Evolutionary conservation across 2,888 invertebrate genomes (phyloP).

Genomic region (Tricholauxania praeusta): DNA sequence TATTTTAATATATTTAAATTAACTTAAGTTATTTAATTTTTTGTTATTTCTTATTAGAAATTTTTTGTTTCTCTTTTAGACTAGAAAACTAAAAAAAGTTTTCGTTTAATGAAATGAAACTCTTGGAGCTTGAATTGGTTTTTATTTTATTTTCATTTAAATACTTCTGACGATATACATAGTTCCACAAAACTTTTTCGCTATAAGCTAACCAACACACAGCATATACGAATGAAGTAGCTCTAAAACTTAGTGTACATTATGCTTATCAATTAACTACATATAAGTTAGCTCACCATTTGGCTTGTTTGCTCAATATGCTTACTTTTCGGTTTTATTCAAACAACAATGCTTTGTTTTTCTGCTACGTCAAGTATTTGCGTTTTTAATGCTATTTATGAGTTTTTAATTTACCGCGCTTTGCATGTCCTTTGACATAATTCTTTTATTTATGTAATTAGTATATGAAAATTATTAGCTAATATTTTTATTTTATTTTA

Average conservation of each 20-base stretch:
- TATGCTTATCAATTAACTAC: not conserved
- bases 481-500: slow-evolving; percentile 4
- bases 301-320: not conserved
- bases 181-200: too few species aligned
- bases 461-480: not conserved
- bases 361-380: slow-evolving; percentile 37
- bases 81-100: slow-evolving; percentile 31
- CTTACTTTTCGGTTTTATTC: not conserved
- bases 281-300: slow-evolving; percentile 7
- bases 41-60: slow-evolving; percentile 30
- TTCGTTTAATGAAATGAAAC: slow-evolving; percentile 62
- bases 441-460: not conserved
- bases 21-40: slow-evolving; percentile 24
- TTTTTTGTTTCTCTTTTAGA: slow-evolving; percentile 36
- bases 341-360: slow-evolving; percentile 7
- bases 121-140: slow-evolving; percentile 48
- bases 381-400: slow-evolving; percentile 27
- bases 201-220: too few species aligned
- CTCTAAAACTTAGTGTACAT: too few species aligned
- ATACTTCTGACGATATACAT: not conserved
- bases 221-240: too few species aligned
- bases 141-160: slow-evolving; percentile 16
- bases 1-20: slow-evolving; percentile 29
- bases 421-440: slow-evolving; percentile 34
- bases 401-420: slow-evolving; percentile 47